Evolutionary conservation across 2,888 invertebrate species (phyloP).

Genomic region (Ectobius pallidus): DNA sequence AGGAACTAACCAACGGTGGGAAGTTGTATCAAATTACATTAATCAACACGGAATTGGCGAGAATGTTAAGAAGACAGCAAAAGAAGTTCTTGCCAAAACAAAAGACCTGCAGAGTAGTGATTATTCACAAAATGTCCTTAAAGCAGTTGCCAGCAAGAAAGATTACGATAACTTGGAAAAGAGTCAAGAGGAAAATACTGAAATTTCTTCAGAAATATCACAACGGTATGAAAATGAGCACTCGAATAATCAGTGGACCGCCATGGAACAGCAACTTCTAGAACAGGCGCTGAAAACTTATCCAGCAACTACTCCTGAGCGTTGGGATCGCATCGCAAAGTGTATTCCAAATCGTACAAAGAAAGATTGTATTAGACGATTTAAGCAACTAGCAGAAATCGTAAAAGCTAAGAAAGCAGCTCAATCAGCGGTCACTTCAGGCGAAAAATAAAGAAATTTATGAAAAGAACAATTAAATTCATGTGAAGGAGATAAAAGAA

Average conservation of each 20-base stretch:
- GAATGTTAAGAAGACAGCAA: slow-evolving; percentile 74
- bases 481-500: too few relatives aligned
- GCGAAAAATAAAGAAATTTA: too few relatives aligned
- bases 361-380: slow-evolving; percentile 97
- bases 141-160: slow-evolving; percentile 87
- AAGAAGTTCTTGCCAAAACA: slow-evolving; percentile 93
- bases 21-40: slow-evolving; percentile 95
- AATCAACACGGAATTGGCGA: slow-evolving; percentile 74
- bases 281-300: slow-evolving; percentile 97
- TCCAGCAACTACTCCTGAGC: slow-evolving; percentile 83
- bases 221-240: slow-evolving; percentile 62
- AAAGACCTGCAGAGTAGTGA: slow-evolving; percentile 92
- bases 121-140: slow-evolving; percentile 81
- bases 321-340: slow-evolving; percentile 96
- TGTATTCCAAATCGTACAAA: slow-evolving; percentile 90
- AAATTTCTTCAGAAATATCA: slow-evolving; percentile 75
- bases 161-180: slow-evolving; percentile 92
- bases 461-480: too few relatives aligned
- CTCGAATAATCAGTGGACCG: slow-evolving; percentile 82
- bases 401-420: slow-evolving; percentile 93
- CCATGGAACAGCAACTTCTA: slow-evolving; percentile 91
- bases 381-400: slow-evolving; percentile 96
- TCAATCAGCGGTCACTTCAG: slow-evolving; percentile 62
- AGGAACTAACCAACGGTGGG: slow-evolving; percentile 89
- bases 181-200: slow-evolving; percentile 58